These are phyloP conservation scores for Dysmachus trigonus DNA, from an alignment of 2,888 invertebrate species.

Conservation along the genomic window DNA sequence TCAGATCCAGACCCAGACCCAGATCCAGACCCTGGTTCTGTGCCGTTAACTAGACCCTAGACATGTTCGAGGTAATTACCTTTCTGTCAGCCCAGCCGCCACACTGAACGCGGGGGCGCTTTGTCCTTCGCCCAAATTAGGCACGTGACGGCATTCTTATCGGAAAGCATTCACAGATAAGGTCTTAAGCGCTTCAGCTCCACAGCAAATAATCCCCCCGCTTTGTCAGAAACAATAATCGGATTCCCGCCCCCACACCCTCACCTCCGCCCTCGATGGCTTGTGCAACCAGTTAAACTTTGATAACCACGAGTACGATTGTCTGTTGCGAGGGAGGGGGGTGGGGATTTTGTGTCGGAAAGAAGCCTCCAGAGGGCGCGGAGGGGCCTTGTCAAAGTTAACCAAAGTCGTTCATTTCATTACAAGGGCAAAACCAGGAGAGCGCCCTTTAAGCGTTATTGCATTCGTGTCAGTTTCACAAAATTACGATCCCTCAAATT, in stretches of 20 bases:
- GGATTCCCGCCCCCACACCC: neutral
- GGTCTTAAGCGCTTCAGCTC: neutral
- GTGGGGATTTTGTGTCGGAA: neutral
- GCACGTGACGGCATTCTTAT: neutral
- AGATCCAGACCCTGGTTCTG: no score
- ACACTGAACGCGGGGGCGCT: neutral
- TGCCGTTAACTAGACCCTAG: neutral
- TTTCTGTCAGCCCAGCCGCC: neutral
- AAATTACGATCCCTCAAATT: constrained; percentile 7
- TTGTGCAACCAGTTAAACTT: neutral
- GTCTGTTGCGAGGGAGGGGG: neutral
- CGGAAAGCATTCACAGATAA: neutral
- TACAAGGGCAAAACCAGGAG: neutral
- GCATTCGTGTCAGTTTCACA: neutral
- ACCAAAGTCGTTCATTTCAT: neutral
- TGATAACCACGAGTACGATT: neutral
- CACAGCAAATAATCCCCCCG: neutral
- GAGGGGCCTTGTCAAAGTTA: neutral
- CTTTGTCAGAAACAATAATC: neutral
- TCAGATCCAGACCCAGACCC: neutral
- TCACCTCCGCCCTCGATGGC: no score
- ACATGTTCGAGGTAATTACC: neutral
- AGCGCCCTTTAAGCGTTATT: neutral
- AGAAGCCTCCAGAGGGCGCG: neutral
- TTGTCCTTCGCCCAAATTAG: neutral